Percentiles rank a stretch among this genome's conserved stretches.
Evolutionary conservation across 2,113 vertebrate genomes (phyloP).

Genomic region (Heterochromis multidens): DNA sequence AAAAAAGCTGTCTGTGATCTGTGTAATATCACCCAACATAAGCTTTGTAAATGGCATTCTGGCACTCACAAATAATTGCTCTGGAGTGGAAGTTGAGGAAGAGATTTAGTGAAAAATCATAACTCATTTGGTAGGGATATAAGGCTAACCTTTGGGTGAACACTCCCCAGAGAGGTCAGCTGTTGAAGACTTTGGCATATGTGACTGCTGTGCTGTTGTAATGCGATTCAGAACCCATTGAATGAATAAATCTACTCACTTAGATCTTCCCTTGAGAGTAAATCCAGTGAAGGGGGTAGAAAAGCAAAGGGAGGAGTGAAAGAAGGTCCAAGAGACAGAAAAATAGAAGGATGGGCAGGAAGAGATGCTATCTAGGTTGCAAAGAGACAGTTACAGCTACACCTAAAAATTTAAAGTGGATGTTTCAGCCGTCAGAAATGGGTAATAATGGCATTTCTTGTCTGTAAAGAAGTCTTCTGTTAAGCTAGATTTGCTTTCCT

Average conservation of each 20-base stretch:
- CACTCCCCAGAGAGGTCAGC: slow-evolving; percentile 41
- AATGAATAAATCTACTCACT: slow-evolving; percentile 75
- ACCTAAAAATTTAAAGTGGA: background rate
- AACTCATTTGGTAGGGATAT: slow-evolving; percentile 70
- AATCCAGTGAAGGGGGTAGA: slow-evolving; percentile 36
- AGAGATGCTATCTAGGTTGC: background rate
- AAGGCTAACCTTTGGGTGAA: slow-evolving; percentile 66
- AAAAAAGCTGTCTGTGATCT: slow-evolving; percentile 16
- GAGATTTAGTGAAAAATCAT: slow-evolving; percentile 63
- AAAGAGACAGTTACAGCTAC: background rate
- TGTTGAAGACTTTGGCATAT: slow-evolving; percentile 69
- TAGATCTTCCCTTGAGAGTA: slow-evolving; percentile 60
- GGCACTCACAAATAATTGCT: slow-evolving; percentile 30
- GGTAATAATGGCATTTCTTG: slow-evolving; percentile 13
- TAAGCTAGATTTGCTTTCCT: background rate
- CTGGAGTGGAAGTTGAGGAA: slow-evolving; percentile 41
- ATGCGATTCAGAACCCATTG: slow-evolving; percentile 71
- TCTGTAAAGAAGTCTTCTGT: background rate
- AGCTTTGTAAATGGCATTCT: slow-evolving; percentile 32
- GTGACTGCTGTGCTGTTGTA: slow-evolving; percentile 61
- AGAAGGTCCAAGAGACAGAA: slow-evolving; percentile 32
- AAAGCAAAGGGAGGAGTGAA: slow-evolving; percentile 35
- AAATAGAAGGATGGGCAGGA: slow-evolving; percentile 30
- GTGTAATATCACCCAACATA: slow-evolving; percentile 25
- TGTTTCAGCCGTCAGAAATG: background rate